Evolutionary conservation across 1,140 invertebrate species (phyloP), one percentile per base, ranked within the genome.

Genomic region (Musca vetustissima): DNA sequence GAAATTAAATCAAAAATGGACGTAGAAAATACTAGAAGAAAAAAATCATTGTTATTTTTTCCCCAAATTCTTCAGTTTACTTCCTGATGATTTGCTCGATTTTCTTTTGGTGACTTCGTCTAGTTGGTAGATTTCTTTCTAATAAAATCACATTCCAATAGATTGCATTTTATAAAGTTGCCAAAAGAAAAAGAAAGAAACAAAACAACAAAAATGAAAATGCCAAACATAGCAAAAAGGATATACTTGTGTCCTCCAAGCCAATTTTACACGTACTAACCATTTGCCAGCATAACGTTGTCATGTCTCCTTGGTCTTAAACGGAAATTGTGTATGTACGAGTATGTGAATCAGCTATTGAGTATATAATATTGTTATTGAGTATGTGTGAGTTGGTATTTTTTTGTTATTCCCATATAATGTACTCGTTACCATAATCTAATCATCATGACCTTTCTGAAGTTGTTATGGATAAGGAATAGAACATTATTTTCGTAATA

Each of bases 61-160:
- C 21, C 8, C 1, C 17, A 52, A 6, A 52, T 19, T 9, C 21
- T 21, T 22, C 49, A 52, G 4, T 52, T 52, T 22, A 9, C 17
- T 19, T 19, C 17, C 49, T 21, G 21, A 19, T 52, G 49, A 19
- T 21, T 52, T 43, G 14, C 4, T 61, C 19, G 32, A 19, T 61
- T 17, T 32, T 19, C 9, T 61, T 36, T 61, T 61, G 19, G 8
- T 36, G 21, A 1, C 9, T 19, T 36, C n/a, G 19, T 32, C 22
- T 61, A 14, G 1, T 21, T 52, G 4, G 8, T 43, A 36, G 9
- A 36, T 36, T 61, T 61, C 36, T 36, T 61, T 61, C n/a, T 61
- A 36, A 61, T 61, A 61, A 61, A 61, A 61, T 61, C 57, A 61
- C 57, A 61, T 61, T 61, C 57, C 57, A 61, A 61, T 61, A 61